A percentile compares a stretch with the other conserved stretches of the same genome.
These are phyloP conservation scores for Orgyia antiqua DNA, from an alignment of 2,888 invertebrate genomes.

Conservation along the genomic window DNA sequence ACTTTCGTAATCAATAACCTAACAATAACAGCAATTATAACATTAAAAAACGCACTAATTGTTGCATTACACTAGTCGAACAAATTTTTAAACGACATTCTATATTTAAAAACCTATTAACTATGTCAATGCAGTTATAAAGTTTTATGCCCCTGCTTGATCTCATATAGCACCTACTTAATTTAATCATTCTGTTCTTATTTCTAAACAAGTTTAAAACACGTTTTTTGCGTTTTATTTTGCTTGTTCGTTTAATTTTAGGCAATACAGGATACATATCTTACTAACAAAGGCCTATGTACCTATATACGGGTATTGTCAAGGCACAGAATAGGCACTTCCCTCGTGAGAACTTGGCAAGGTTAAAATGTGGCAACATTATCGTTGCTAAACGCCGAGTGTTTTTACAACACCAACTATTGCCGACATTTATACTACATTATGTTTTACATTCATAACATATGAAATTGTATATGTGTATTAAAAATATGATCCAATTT, in stretches of 20 bases:
- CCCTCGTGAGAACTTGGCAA: constrained; percentile 77
- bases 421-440: constrained; percentile 65
- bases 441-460: constrained; percentile 38
- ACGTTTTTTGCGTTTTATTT: too few relatives aligned
- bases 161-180: constrained; percentile 21
- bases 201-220: constrained; percentile 31
- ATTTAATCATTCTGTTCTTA: too few relatives aligned
- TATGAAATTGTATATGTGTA: neutral
- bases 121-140: too few relatives aligned
- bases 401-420: constrained; percentile 72
- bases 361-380: constrained; percentile 74
- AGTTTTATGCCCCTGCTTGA: too few relatives aligned
- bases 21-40: constrained; percentile 51
- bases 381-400: constrained; percentile 75
- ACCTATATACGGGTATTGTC: constrained; percentile 68
- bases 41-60: constrained; percentile 30
- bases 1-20: constrained; percentile 60
- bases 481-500: constrained; percentile 14
- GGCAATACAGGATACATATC: constrained; percentile 62
- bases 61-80: constrained; percentile 19
- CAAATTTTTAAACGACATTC: neutral
- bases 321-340: constrained; percentile 76
- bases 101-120: constrained; percentile 1
- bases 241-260: too few relatives aligned
- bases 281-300: constrained; percentile 66